Evolutionary conservation across 2,797 vertebrate species (phyloP).

Genomic region (Pampus argenteus): DNA sequence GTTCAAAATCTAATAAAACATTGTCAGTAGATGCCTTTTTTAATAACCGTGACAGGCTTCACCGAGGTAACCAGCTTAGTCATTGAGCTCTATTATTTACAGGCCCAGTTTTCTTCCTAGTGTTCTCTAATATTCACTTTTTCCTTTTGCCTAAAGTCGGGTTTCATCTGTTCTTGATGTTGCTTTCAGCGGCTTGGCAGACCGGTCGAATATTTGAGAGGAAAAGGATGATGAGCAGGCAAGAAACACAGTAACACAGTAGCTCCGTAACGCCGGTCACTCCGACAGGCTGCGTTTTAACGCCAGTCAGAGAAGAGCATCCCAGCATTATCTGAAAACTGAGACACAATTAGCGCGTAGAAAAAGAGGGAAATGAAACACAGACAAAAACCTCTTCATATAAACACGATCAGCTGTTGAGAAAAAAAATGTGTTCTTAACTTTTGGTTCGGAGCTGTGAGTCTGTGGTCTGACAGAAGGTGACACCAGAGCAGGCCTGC

Average conservation of each 20-base stretch:
- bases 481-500: constrained; percentile 9
- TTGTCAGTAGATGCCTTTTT: constrained; percentile 47
- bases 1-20: constrained; percentile 45
- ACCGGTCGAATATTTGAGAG: constrained; percentile 29
- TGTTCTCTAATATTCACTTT: constrained; percentile 3
- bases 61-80: constrained; percentile 5
- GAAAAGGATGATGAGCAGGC: constrained; percentile 43
- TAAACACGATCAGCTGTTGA: constrained; percentile 39
- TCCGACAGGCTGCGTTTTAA: constrained; percentile 50
- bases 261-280: constrained; percentile 33
- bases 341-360: constrained; percentile 9
- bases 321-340: constrained; percentile 40
- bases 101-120: constrained; percentile 9
- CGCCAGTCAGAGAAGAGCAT: constrained; percentile 26
- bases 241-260: constrained; percentile 55
- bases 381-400: constrained; percentile 27
- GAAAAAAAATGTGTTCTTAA: constrained; percentile 19
- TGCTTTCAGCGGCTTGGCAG: constrained; percentile 30
- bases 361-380: constrained; percentile 48
- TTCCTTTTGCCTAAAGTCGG: constrained; percentile 9
- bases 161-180: constrained; percentile 24
- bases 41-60: constrained; percentile 42
- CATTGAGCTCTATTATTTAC: constrained; percentile 8
- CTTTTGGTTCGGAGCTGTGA: constrained; percentile 3
- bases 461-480: constrained; percentile 20